phyloP scores from a whole-genome alignment of 2,797 vertebrate genomes.

The Helostoma temminkii region DNA sequence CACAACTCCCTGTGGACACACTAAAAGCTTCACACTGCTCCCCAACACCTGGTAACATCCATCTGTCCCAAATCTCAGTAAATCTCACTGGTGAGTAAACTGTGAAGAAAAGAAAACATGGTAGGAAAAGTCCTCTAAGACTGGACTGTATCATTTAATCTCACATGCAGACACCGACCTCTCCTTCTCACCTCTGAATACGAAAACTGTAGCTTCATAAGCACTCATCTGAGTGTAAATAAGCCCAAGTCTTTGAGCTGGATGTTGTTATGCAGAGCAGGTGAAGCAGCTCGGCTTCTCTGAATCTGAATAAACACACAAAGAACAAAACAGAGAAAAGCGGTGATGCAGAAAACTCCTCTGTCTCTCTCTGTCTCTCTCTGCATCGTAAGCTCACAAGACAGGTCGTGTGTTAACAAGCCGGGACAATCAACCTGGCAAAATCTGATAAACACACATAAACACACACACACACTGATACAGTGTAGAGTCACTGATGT shows the following conservation, averaged over 20 bases:
- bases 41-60: no score
- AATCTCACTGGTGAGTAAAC: not conserved
- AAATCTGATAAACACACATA: conserved; percentile 40
- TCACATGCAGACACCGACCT: not conserved
- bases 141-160: not conserved
- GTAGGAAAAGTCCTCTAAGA: not conserved
- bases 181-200: not conserved
- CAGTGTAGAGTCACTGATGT: conserved; percentile 36
- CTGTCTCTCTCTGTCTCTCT: not conserved
- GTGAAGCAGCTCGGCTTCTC: conserved; percentile 38
- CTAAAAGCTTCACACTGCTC: no score
- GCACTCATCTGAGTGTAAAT: conserved; percentile 34
- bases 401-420: conserved; percentile 43
- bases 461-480: conserved; percentile 11
- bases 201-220: conserved; percentile 10
- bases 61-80: not conserved
- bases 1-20: no score
- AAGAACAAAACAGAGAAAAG: conserved; percentile 35
- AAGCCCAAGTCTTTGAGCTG: conserved; percentile 17
- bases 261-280: conserved; percentile 55
- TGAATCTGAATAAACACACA: conserved; percentile 45
- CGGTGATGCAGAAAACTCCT: conserved; percentile 50
- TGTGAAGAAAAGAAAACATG: not conserved
- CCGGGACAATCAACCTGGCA: conserved; percentile 40
- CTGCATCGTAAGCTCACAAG: conserved; percentile 26